Conservation (phyloP, 2,888 invertebrate genomes). For the Dioctria rufipes region DNA sequence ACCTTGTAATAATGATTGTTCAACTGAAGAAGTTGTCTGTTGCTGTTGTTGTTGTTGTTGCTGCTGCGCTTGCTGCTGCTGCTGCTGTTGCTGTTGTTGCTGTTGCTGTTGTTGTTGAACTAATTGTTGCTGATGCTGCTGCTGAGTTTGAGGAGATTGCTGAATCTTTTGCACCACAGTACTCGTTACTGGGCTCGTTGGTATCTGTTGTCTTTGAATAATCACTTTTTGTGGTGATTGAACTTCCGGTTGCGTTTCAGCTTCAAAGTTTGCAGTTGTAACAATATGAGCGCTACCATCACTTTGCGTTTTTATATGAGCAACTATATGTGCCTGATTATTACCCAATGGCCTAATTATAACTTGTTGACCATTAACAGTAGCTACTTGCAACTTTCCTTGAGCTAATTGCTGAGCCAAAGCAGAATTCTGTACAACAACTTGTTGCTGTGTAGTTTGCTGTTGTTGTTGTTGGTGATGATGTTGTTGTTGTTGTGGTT, state of each 20-base stretch:
- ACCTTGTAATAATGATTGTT: slow-evolving; percentile 82
- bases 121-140: too few relatives aligned
- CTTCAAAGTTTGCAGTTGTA: slow-evolving; percentile 66
- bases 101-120: slow-evolving; percentile 58
- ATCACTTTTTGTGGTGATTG: slow-evolving; percentile 55
- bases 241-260: slow-evolving; percentile 51
- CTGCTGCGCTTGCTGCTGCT: slow-evolving; percentile 57
- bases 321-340: slow-evolving; percentile 84
- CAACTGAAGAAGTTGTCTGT: slow-evolving; percentile 71
- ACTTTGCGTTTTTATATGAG: slow-evolving; percentile 78
- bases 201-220: slow-evolving; percentile 58
- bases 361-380: slow-evolving; percentile 89
- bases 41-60: slow-evolving; percentile 60
- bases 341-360: slow-evolving; percentile 85
- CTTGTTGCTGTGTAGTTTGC: slow-evolving; percentile 73
- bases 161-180: slow-evolving; percentile 60
- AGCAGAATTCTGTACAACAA: slow-evolving; percentile 83
- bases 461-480: slow-evolving; percentile 67
- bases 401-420: slow-evolving; percentile 86
- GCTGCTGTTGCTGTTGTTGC: slow-evolving; percentile 59
- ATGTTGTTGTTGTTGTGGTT: slow-evolving; percentile 60
- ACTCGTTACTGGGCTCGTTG: slow-evolving; percentile 56
- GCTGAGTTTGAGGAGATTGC: slow-evolving; percentile 53
- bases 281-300: slow-evolving; percentile 71
- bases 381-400: slow-evolving; percentile 87